Base-by-base conservation (phyloP, 1,140 invertebrate genomes). In the Pseudachorutes palmiensis region DNA sequence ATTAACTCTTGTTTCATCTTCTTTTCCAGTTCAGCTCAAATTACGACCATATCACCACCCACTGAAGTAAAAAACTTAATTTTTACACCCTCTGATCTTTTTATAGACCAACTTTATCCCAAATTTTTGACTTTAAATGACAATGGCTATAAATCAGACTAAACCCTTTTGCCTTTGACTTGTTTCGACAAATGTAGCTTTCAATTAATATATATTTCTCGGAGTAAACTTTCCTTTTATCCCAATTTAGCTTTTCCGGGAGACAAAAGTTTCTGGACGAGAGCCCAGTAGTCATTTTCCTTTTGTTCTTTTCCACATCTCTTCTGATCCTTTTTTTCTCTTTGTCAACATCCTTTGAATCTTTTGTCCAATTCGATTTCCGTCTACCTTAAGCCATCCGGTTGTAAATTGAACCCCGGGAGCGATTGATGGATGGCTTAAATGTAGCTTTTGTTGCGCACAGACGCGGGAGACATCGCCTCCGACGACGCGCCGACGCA, bases 31-130 rank as follows among this genome's bases (percentile, higher is more conserved):
- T n/a, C 90, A 1, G 89, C 91, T 0, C 91, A 94, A 78, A 92
- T 94, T 72, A 88, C 87, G 62, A 86, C 86, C 73, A 87, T 88
- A 26, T 89, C 89, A 14, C 89, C 90, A 29, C 89, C 89, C 55
- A 88, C 82, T 61, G 85, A 87, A 70, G 80, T 80, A 63, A 63
- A 9, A 19, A 12, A 12, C 19, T 45, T 45, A 45, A 45, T n/a
- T n/a, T n/a, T n/a, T n/a, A n/a, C n/a, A n/a, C n/a, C n/a, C n/a
- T n/a, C n/a, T n/a, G n/a, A n/a, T n/a, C n/a, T n/a, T n/a, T n/a
- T n/a, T n/a, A n/a, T n/a, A n/a, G n/a, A n/a, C n/a, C n/a, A n/a
- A n/a, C n/a, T n/a, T n/a, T n/a, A n/a, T n/a, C n/a, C n/a, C n/a
- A n/a, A n/a, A n/a, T n/a, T n/a, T n/a, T n/a, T n/a, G n/a, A n/a